Percentiles rank a stretch among this genome's conserved stretches.
These are phyloP conservation scores for Sarcophaga variegata DNA, from an alignment of 2,888 invertebrate species.

Conservation along the genomic window DNA sequence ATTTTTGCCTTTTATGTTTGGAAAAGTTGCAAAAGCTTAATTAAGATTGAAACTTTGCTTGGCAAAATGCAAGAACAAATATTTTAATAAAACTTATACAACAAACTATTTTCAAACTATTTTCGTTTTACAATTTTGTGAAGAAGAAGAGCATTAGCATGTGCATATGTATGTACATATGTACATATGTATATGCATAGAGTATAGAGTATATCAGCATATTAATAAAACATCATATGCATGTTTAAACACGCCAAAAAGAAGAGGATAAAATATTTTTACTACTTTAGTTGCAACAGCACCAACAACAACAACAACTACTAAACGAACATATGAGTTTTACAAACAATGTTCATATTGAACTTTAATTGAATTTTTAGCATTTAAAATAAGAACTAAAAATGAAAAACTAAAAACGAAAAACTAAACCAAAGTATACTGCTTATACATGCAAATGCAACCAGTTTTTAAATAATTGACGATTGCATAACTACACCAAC, in stretches of 20 bases:
- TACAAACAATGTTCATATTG: conserved; percentile 58
- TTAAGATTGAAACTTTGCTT: too few relatives aligned
- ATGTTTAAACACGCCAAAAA: conserved; percentile 61
- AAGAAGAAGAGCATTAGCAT: neutral
- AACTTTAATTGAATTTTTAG: conserved; percentile 58
- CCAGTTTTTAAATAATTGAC: conserved; percentile 11
- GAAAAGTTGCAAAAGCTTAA: too few relatives aligned
- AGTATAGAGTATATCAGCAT: conserved; percentile 30
- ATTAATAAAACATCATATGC: conserved; percentile 60
- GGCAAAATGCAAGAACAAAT: conserved; percentile 12
- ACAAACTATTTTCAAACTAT: conserved; percentile 39
- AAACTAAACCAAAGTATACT: conserved; percentile 12
- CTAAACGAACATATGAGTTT: conserved; percentile 12
- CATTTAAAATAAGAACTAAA: conserved; percentile 12
- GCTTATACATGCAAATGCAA: neutral
- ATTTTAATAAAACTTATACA: conserved; percentile 39
- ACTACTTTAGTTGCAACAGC: neutral
- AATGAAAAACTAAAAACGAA: conserved; percentile 17
- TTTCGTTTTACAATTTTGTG: conserved; percentile 31
- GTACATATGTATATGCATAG: too few relatives aligned
- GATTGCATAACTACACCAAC: neutral
- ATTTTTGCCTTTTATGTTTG: too few relatives aligned
- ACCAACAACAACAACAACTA: neutral
- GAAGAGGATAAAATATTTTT: conserved; percentile 35
- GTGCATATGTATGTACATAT: too few relatives aligned